These are phyloP conservation scores for Phaethon lepturus DNA, from an alignment of 2,113 vertebrate species.

Conservation along the genomic window DNA sequence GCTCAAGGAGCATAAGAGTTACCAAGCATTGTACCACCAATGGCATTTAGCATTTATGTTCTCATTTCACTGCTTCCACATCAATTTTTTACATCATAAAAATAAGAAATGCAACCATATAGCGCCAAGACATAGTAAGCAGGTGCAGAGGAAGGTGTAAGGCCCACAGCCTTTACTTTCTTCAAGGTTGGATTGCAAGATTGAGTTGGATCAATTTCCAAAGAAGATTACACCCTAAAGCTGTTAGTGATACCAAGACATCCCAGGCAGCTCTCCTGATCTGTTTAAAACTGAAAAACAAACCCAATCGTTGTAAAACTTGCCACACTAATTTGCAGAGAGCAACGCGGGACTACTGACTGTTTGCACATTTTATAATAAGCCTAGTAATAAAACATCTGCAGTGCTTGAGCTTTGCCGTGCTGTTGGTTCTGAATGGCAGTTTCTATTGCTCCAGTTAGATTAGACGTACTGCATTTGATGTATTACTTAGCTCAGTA, in stretches of 20 bases:
- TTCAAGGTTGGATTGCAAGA: not conserved
- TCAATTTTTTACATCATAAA: not conserved
- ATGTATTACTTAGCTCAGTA: not conserved
- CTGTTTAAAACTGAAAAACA: not conserved
- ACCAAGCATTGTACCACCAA: not conserved
- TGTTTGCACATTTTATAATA: not conserved
- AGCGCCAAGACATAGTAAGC: not conserved
- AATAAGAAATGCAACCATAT: not conserved
- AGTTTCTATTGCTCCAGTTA: not conserved
- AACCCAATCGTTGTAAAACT: not conserved
- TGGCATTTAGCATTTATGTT: not conserved
- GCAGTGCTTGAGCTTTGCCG: not conserved
- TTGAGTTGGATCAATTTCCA: not conserved
- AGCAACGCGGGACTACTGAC: not conserved
- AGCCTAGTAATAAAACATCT: not conserved
- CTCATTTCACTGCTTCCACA: not conserved
- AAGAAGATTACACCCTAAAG: constrained; percentile 31
- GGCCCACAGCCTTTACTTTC: not conserved
- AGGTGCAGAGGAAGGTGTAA: not conserved
- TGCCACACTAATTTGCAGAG: not conserved
- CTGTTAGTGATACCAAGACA: not conserved
- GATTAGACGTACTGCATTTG: fast-evolving
- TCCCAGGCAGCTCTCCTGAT: not conserved
- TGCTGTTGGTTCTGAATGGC: not conserved
- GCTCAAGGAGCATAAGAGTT: not conserved